Evolutionary conservation across 1,140 invertebrate genomes (phyloP).

Genomic region (Parapsyche elsis): DNA sequence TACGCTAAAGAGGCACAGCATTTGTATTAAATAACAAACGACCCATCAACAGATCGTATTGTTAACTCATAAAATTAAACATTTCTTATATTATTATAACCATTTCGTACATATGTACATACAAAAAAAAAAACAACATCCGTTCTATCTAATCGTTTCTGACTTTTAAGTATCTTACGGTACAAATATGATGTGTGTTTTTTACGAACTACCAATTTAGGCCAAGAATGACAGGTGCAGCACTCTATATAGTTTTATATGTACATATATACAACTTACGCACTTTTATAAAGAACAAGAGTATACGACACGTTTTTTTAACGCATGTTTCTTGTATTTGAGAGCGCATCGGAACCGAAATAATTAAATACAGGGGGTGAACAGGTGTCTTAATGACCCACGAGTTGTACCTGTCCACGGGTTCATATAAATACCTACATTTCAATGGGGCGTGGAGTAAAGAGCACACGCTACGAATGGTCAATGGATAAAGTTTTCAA

Average conservation of each 20-base stretch:
- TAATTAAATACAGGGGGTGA: background rate
- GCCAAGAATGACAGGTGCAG: background rate
- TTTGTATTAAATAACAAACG: no score
- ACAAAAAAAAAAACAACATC: background rate
- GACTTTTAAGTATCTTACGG: background rate
- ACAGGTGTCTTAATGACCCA: constrained; percentile 22
- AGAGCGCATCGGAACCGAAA: constrained; percentile 8
- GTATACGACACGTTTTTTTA: background rate
- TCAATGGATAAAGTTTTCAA: background rate
- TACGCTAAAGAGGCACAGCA: no score
- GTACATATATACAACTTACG: no score
- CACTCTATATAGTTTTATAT: no score
- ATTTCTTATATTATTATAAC: background rate
- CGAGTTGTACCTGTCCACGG: background rate
- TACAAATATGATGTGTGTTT: constrained; percentile 16
- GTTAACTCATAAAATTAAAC: no score
- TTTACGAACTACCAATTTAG: constrained; percentile 13
- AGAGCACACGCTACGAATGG: background rate
- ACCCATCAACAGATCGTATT: no score
- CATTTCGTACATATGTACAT: no score
- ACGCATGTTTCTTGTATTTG: background rate
- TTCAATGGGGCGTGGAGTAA: background rate
- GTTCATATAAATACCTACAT: background rate
- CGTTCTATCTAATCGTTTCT: background rate
- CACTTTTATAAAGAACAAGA: background rate